Conservation (phyloP, 2,888 invertebrate species). For the Drosophila falleni region DNA sequence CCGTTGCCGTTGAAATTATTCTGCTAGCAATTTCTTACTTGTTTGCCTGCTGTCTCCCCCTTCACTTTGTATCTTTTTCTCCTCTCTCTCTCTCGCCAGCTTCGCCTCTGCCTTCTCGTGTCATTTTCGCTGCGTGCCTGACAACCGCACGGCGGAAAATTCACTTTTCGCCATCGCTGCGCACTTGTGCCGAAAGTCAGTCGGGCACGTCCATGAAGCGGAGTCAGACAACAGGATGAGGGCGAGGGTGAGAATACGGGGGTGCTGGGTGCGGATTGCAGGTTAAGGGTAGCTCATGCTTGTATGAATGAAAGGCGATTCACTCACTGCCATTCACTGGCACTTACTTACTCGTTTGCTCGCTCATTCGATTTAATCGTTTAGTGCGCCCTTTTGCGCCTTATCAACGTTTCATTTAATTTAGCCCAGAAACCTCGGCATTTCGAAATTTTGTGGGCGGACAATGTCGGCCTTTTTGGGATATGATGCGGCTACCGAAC, state of each 20-base stretch:
- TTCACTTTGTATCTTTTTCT: neutral
- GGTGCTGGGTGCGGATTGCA: neutral
- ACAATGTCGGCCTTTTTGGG: constrained; percentile 10
- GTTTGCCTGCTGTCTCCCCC: constrained; percentile 23
- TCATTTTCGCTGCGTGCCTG: constrained; percentile 67
- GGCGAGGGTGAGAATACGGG: neutral
- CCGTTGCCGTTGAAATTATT: constrained; percentile 63
- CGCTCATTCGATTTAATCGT: constrained; percentile 81
- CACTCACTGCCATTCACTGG: constrained; percentile 16
- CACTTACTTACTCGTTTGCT: constrained; percentile 72
- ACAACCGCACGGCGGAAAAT: constrained; percentile 80
- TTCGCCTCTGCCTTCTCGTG: constrained; percentile 19
- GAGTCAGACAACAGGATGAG: constrained; percentile 25
- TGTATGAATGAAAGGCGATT: constrained; percentile 47
- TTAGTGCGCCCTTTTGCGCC: constrained; percentile 81
- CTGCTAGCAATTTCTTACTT: constrained; percentile 69
- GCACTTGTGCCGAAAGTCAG: constrained; percentile 82
- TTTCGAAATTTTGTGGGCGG: constrained; percentile 65
- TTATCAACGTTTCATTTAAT: constrained; percentile 82
- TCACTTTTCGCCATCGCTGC: constrained; percentile 82
- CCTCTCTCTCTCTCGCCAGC: neutral
- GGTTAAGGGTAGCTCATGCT: constrained; percentile 17
- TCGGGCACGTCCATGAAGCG: constrained; percentile 71
- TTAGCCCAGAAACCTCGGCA: constrained; percentile 59
- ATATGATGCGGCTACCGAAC: constrained; percentile 54